Evolutionary conservation across 2,888 invertebrate species (phyloP), one percentile per base, ranked within the genome.

Genomic region (Xylocampa areola): DNA sequence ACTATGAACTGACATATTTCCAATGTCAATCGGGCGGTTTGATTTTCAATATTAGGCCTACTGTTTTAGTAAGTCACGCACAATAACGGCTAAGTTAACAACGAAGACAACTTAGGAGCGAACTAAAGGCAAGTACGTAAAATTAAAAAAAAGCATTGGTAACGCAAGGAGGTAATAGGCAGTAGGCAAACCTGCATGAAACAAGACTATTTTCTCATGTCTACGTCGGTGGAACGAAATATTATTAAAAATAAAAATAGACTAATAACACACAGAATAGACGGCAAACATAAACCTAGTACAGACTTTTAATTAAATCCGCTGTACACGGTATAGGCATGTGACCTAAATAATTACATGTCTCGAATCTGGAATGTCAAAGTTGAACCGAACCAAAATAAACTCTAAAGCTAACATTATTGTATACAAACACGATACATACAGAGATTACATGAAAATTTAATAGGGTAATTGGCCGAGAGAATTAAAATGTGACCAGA

Each of bases 341-440:
- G 51, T 59, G 72, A 75, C 77, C 78, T 60, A 76, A 76, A 77
- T 76, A 76, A 21, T 60, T 68, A 27, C 27, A 32, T 45, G 55
- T 57, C 66, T 54, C 62, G 52, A 68, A 68, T 62, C 27, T 41
- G 54, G 45, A 78, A 81, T 80, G 74, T 76, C 77, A 80, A 66
- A 78, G 77, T 77, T 78, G 65, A 79, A 50, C 30, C 11, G 49
- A 52, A 35, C 64, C 35, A 49, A 69, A 74, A 77, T 72, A 72
- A 60, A 53, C 45, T 30, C 1, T 10, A 25, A 45, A 53, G 61
- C 50, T 40, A 30, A 51, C 45, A 47, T 64, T 50, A 74, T 55
- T 29, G 50, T 48, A 32, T 13, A 35, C 30, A 37, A 57, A 54
- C 77, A 71, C 71, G 74, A 53, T 44, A 41, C 13, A 11, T 48